Evolutionary conservation across 2,797 vertebrate genomes (phyloP).

Genomic region (Neosalanx taihuensis): DNA sequence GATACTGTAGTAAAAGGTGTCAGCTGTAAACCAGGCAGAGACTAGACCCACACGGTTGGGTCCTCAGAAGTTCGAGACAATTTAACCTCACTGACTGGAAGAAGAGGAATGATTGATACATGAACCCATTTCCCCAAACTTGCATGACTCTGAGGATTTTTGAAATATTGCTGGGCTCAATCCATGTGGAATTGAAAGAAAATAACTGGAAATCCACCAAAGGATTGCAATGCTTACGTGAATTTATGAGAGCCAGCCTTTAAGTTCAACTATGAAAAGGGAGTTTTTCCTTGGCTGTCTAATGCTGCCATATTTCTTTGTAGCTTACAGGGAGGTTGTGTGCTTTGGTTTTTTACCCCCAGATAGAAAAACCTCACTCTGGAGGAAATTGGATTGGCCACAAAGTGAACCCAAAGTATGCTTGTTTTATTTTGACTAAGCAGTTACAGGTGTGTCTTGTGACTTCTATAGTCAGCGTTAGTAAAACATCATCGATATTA

Average conservation of each 20-base stretch:
- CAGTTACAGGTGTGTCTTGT: no score
- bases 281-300: background rate
- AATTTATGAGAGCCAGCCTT: conserved; percentile 24
- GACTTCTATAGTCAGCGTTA: no score
- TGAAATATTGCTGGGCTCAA: background rate
- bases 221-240: conserved; percentile 31
- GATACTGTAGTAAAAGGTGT: background rate
- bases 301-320: conserved; percentile 16
- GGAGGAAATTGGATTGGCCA: background rate
- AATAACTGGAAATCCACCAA: conserved; percentile 53
- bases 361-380: background rate
- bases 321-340: conserved; percentile 25
- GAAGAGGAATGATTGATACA: background rate
- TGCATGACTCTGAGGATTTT: background rate
- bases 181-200: conserved; percentile 21
- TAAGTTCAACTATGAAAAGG: conserved; percentile 37
- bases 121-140: background rate
- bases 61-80: no score
- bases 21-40: background rate
- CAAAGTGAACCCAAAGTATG: conserved; percentile 1
- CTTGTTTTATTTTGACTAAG: background rate
- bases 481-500: no score
- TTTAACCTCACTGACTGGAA: background rate
- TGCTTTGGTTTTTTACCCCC: background rate
- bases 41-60: background rate